A percentile compares a stretch with the other conserved stretches of the same genome.
Conservation (phyloP, 2,888 invertebrate genomes). For the Cephus spinipes region DNA sequence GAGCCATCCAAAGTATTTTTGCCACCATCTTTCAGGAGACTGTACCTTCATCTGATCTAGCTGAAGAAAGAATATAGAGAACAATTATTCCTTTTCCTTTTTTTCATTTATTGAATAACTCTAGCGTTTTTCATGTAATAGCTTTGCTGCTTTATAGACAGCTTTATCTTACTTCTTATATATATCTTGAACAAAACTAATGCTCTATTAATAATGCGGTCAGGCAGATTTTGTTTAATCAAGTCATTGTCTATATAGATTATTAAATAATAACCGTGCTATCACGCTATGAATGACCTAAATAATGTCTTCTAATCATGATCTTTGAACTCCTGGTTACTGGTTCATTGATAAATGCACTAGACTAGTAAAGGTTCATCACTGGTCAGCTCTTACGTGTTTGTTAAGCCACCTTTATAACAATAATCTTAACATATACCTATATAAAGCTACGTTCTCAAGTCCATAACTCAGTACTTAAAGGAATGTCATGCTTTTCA, state of each 20-base stretch:
- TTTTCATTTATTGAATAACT: neutral
- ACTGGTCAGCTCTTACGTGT: neutral
- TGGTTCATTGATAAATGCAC: neutral
- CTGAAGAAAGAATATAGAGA: neutral
- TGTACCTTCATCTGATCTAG: neutral
- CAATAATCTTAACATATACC: neutral
- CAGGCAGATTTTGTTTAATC: neutral
- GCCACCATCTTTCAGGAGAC: slow-evolving; percentile 7
- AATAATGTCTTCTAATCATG: neutral
- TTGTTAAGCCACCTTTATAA: neutral
- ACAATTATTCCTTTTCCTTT: neutral
- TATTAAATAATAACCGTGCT: neutral
- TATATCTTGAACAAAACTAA: neutral
- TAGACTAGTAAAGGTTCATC: neutral
- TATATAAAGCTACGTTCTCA: neutral
- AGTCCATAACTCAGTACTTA: neutral
- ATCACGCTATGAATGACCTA: too few species aligned
- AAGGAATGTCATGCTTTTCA: neutral
- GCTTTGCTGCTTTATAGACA: neutral
- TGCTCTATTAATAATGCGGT: neutral
- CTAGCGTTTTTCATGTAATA: neutral
- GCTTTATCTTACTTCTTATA: neutral
- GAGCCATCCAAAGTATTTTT: slow-evolving; percentile 47
- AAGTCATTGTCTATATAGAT: neutral
- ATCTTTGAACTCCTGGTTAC: neutral